These are phyloP conservation scores for Tenthredo mesomela DNA, from an alignment of 2,888 invertebrate species.

Conservation along the genomic window DNA sequence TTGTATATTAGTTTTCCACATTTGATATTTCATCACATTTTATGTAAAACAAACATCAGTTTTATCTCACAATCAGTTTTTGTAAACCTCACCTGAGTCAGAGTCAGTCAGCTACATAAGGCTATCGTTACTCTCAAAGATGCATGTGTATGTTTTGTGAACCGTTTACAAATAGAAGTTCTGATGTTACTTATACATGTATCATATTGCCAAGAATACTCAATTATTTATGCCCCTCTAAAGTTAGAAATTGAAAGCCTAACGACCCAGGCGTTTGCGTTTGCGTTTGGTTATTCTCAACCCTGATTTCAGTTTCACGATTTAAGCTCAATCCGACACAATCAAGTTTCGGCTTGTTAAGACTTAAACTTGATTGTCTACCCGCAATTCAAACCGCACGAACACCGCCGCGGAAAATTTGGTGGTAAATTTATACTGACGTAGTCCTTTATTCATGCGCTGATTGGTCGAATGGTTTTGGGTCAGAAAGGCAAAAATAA, in stretches of 20 bases:
- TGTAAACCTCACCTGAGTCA: not conserved
- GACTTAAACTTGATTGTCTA: slow-evolving; percentile 8
- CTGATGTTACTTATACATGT: not conserved
- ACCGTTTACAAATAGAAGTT: slow-evolving; percentile 3
- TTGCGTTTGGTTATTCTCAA: not conserved
- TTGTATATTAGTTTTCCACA: not conserved
- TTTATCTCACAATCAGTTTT: slow-evolving; percentile 9
- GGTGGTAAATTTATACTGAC: slow-evolving; percentile 5
- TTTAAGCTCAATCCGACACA: not conserved
- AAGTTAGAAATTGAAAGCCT: not conserved
- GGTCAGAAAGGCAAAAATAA: not conserved
- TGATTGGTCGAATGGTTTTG: not conserved
- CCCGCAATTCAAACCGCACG: slow-evolving; percentile 7
- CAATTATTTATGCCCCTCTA: not conserved
- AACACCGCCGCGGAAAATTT: not conserved
- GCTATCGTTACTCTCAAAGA: not conserved
- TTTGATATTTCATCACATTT: slow-evolving; percentile 11
- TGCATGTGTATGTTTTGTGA: not conserved
- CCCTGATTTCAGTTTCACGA: not conserved
- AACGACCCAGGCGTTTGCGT: not conserved
- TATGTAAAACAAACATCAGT: not conserved
- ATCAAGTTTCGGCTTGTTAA: not conserved
- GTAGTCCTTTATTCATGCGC: slow-evolving; percentile 4
- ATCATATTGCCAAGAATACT: slow-evolving; percentile 6
- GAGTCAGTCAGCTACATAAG: not conserved